These are phyloP conservation scores for Pelodiscus sinensis DNA, from an alignment of 2,113 vertebrate species.

Conservation along the genomic window DNA sequence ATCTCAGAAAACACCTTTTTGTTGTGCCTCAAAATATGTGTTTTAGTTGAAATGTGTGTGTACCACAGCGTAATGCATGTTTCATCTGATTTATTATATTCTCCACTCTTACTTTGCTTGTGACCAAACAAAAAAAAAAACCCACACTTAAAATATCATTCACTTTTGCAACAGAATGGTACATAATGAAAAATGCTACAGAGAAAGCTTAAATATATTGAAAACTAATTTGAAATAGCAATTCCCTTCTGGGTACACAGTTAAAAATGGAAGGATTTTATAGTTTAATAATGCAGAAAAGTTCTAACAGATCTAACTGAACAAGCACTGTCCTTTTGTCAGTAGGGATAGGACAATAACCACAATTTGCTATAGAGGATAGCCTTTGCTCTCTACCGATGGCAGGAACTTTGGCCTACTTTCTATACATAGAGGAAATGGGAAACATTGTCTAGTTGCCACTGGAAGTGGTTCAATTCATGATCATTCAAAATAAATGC, in stretches of 20 bases:
- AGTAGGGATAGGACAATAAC: constrained; percentile 53
- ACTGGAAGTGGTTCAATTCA: constrained; percentile 24
- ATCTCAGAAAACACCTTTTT: background rate
- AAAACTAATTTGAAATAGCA: constrained; percentile 53
- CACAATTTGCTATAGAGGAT: constrained; percentile 51
- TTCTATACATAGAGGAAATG: background rate
- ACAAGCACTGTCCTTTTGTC: constrained; percentile 57
- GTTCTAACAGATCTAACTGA: constrained; percentile 54
- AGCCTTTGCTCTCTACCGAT: constrained; percentile 58
- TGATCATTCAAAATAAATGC: background rate
- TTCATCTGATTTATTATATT: background rate
- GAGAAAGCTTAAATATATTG: constrained; percentile 56
- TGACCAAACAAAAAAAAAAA: background rate
- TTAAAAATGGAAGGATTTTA: constrained; percentile 23
- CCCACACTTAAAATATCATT: background rate
- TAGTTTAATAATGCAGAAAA: constrained; percentile 64
- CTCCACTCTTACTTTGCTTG: background rate
- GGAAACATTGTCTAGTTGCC: background rate
- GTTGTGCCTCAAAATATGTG: background rate
- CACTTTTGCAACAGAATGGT: background rate
- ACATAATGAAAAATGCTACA: constrained; percentile 28
- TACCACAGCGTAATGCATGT: background rate
- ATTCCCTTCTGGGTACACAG: constrained; percentile 40
- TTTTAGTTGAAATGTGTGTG: background rate
- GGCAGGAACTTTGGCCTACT: constrained; percentile 5